Percentiles rank a stretch among this genome's conserved stretches.
Evolutionary conservation across 2,113 vertebrate species (phyloP).

Genomic region (Marmota flaviventris): DNA sequence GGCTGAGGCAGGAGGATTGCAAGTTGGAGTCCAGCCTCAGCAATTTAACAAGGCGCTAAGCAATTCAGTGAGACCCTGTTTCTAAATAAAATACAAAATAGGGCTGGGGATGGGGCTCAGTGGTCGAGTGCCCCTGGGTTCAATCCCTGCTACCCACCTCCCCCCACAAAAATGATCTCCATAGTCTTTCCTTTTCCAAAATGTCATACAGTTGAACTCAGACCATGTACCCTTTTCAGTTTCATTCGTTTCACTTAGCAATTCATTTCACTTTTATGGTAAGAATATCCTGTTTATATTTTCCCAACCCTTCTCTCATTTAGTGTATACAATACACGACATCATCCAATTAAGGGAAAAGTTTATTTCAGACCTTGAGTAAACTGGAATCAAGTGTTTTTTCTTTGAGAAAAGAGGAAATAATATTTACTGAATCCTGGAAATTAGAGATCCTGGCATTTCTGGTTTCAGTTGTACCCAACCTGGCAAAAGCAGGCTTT

Average conservation of each 20-base stretch:
- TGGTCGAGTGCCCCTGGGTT: no score
- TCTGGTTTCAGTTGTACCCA: neutral
- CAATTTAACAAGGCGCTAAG: no score
- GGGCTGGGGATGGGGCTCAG: no score
- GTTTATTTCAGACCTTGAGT: constrained; percentile 9
- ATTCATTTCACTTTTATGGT: constrained; percentile 36
- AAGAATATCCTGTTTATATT: constrained; percentile 26
- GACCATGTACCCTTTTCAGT: neutral
- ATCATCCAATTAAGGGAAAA: neutral
- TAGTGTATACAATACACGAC: neutral
- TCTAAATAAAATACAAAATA: no score
- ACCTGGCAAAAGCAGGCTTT: neutral
- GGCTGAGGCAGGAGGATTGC: no score
- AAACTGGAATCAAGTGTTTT: constrained; percentile 44
- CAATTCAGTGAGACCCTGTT: no score
- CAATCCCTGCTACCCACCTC: no score
- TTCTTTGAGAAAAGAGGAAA: constrained; percentile 28
- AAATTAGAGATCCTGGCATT: neutral
- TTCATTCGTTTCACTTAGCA: neutral
- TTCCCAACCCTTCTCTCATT: constrained; percentile 44
- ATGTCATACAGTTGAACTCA: neutral
- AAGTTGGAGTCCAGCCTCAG: no score
- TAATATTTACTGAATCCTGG: neutral
- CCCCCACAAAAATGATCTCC: neutral
- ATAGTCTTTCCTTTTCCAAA: neutral